These are phyloP conservation scores for Rhincodon typus DNA, from an alignment of 2,797 vertebrate genomes.

Conservation along the genomic window DNA sequence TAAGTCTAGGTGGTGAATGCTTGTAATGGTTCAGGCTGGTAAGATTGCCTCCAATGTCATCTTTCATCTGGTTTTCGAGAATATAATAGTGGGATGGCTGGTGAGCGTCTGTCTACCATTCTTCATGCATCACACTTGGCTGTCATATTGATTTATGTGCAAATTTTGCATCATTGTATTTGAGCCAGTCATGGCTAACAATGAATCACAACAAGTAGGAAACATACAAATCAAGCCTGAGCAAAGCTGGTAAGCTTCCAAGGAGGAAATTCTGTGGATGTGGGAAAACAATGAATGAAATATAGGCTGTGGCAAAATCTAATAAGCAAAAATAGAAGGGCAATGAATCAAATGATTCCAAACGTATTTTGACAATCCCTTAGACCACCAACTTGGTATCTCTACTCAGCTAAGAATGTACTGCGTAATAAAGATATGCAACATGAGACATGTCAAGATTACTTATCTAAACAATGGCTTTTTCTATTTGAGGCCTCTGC, in stretches of 20 bases:
- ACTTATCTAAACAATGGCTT: not conserved
- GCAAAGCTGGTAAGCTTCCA: not conserved
- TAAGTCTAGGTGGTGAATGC: not conserved
- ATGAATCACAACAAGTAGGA: not conserved
- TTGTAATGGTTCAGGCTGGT: not conserved
- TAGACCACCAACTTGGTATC: not conserved
- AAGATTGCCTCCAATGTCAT: not conserved
- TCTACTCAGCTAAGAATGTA: not conserved
- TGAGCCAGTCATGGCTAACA: not conserved
- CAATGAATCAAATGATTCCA: not conserved
- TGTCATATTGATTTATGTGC: not conserved
- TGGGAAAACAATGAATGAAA: conserved; percentile 13
- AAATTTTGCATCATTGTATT: not conserved
- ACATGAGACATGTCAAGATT: not conserved
- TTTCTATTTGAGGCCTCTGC: not conserved
- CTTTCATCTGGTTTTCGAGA: not conserved
- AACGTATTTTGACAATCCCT: not conserved
- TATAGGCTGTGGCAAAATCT: not conserved
- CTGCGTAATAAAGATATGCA: not conserved
- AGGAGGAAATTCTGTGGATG: not conserved
- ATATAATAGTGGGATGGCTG: not conserved
- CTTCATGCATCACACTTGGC: not conserved
- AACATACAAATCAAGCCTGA: not conserved
- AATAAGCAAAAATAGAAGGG: not conserved
- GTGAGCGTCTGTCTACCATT: not conserved